Base-by-base conservation (phyloP, 2,113 vertebrate species). In the Syngnathus typhle region DNA sequence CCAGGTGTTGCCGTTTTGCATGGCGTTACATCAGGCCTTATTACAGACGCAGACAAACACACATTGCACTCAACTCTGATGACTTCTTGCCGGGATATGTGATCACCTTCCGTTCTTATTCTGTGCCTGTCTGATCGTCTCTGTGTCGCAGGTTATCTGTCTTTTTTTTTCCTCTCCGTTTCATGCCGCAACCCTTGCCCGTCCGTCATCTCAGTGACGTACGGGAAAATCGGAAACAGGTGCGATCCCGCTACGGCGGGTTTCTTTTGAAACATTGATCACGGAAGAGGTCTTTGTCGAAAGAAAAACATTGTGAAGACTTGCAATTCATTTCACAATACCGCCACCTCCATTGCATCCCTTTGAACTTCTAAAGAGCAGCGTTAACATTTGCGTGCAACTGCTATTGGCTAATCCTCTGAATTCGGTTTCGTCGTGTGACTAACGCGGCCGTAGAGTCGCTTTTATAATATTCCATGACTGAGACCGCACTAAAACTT, bases 1-100 rank as follows among this genome's bases (percentile, higher is more conserved):
- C 67, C 51, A 47, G n/a, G n/a, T 62, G 27, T 41, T 54, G 18
- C 58, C 23, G 55, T 63, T 77, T 79, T 83, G 44, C 77, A 69
- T 56, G 10, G 7, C 0, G 54, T 75, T 73, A 49, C 72, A 67
- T 77, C 81, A 79, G 59, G 63, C n/a, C 47, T 39, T 52, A n/a
- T 18, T 16, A 4, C 13, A 56, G 47, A 61, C 52, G 39, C 32
- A 21, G 27, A 19, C 23, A 47, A 23, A 55, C 41, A 64, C 32
- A 60, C 56, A 63, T 43, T 63, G 27, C 36, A n/a, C 64, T 16
- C 36, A 56, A n/a, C 47, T 12, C 47, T 18, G 44, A 44, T 73
- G 61, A 68, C 61, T 49, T 64, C 70, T 68, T 56, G 58, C 71
- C 72, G 58, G 21, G 43, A 15, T 64, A 23, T 65, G 68, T 75